Percentiles rank a stretch among this genome's conserved stretches.
phyloP scores from a whole-genome alignment of 2,888 invertebrate species.

The Ophion ventricosus region DNA sequence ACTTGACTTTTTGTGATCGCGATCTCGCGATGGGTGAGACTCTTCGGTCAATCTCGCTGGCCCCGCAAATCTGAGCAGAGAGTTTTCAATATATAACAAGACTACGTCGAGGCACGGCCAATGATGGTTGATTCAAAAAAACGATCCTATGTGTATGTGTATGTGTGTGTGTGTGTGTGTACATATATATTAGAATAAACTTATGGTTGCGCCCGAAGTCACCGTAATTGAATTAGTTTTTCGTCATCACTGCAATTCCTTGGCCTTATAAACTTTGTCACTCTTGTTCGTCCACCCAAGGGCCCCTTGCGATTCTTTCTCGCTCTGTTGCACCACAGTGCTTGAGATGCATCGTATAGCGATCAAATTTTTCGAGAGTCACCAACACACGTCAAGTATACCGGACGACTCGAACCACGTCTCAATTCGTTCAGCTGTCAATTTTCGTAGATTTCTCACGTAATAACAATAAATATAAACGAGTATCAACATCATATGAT shows the following conservation, averaged over 20 bases:
- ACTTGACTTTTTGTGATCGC: conserved; percentile 33
- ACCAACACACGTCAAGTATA: conserved; percentile 41
- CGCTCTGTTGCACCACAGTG: conserved; percentile 6
- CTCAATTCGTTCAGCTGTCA: conserved; percentile 45
- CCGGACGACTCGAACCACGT: conserved; percentile 52
- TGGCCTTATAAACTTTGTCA: conserved; percentile 29
- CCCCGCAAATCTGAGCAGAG: conserved; percentile 12
- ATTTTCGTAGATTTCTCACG: neutral
- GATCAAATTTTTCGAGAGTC: conserved; percentile 68
- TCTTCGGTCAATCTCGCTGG: conserved; percentile 46
- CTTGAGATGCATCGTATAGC: conserved; percentile 67
- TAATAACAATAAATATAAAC: neutral
- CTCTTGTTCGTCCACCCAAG: neutral
- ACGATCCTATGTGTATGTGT: neutral
- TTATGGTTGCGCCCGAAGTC: conserved; percentile 68
- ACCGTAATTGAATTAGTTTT: conserved; percentile 72
- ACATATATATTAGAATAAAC: conserved; percentile 68
- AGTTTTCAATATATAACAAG: conserved; percentile 39
- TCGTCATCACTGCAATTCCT: conserved; percentile 48
- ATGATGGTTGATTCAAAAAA: conserved; percentile 25
- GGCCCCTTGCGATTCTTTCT: conserved; percentile 1
- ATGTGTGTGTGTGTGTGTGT: conserved; percentile 53
- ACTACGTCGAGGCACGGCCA: conserved; percentile 18
- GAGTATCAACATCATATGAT: neutral
- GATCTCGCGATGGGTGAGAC: conserved; percentile 52